These are phyloP conservation scores for Peromyscus nudipes DNA, from an alignment of 2,797 vertebrate genomes.

Conservation along the genomic window DNA sequence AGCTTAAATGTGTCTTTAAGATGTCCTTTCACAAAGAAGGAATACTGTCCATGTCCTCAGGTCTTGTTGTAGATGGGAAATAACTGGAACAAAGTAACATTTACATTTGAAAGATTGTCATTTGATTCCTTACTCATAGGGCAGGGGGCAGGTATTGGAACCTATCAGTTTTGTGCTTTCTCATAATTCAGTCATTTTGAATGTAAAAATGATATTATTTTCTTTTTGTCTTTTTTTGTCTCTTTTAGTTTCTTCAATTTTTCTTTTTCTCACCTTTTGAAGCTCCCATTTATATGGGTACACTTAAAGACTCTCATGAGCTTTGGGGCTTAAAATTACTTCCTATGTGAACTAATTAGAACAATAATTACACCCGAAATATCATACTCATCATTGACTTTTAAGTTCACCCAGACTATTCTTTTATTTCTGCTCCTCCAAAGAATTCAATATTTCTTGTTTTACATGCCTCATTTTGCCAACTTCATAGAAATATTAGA, in stretches of 20 bases:
- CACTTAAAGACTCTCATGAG: background rate
- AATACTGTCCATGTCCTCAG: background rate
- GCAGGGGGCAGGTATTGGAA: background rate
- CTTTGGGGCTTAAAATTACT: conserved; percentile 10
- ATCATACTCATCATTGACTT: background rate
- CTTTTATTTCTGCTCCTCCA: conserved; percentile 25
- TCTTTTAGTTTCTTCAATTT: conserved; percentile 18
- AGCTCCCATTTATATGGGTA: background rate
- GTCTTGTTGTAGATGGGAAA: conserved; percentile 55
- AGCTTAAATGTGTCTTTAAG: conserved; percentile 31
- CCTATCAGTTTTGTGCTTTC: background rate
- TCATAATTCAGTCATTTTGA: background rate
- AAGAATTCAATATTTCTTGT: conserved; percentile 1
- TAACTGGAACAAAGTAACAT: conserved; percentile 46
- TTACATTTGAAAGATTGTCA: conserved; percentile 70
- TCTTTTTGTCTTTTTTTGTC: conserved; percentile 40
- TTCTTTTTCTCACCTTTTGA: conserved; percentile 39
- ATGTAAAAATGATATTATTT: background rate
- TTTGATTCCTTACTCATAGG: conserved; percentile 56
- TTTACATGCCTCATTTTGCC: background rate
- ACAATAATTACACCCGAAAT: conserved; percentile 56
- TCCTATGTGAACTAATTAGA: conserved; percentile 62
- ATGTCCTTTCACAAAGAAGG: background rate
- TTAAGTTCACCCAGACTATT: background rate
- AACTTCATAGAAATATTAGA: background rate